phyloP scores from a whole-genome alignment of 2,888 invertebrate species.

The Leptopilina drosophilae region DNA sequence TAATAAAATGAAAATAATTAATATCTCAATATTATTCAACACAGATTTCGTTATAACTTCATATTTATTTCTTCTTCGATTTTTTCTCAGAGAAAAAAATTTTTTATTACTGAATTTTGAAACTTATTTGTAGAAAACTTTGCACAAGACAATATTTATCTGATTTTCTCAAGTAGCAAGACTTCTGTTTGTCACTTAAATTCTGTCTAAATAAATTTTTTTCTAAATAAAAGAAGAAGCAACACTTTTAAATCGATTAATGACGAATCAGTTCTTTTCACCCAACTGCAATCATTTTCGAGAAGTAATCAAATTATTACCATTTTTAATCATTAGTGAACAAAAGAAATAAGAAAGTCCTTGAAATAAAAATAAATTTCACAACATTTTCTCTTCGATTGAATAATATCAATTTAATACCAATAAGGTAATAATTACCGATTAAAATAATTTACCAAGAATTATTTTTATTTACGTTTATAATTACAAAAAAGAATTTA shows the following conservation, averaged over 20 bases:
- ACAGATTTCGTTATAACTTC: too few relatives aligned
- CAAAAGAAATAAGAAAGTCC: background rate
- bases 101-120: background rate
- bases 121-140: background rate
- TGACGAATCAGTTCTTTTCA: background rate
- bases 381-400: constrained; percentile 2
- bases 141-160: constrained; percentile 11
- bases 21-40: too few relatives aligned
- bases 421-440: constrained; percentile 5
- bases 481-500: background rate
- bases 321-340: background rate
- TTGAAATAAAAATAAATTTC: background rate
- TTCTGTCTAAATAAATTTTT: too few relatives aligned
- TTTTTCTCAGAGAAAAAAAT: background rate
- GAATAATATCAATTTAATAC: constrained; percentile 12
- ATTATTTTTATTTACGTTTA: background rate
- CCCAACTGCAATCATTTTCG: background rate
- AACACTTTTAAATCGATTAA: background rate
- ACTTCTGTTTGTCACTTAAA: background rate
- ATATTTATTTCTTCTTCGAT: background rate
- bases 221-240: too few relatives aligned
- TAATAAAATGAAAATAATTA: too few relatives aligned
- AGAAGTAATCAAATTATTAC: background rate
- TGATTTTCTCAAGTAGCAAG: constrained; percentile 24
- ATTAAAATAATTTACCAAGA: constrained; percentile 6